Conservation (phyloP, 2,797 vertebrate species). For the Tadarida brasiliensis region DNA sequence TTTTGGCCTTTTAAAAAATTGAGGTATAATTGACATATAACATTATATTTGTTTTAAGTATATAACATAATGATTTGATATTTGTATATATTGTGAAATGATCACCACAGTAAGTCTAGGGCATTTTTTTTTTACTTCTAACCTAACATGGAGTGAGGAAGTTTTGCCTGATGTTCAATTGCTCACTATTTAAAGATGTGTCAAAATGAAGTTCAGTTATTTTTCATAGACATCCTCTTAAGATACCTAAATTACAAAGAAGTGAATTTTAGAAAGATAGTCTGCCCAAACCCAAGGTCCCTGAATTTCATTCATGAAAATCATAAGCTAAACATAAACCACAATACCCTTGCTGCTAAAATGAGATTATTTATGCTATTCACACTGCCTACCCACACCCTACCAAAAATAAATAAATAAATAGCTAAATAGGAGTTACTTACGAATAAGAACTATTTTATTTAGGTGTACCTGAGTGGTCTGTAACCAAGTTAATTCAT, state of each 20-base stretch:
- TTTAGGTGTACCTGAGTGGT: neutral
- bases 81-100: neutral
- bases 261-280: conserved; percentile 31
- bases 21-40: neutral
- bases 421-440: neutral
- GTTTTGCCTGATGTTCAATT: neutral
- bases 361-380: conserved; percentile 12
- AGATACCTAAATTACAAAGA: neutral
- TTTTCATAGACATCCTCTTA: conserved; percentile 48
- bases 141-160: neutral
- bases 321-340: neutral
- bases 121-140: conserved; percentile 2
- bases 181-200: conserved; percentile 34
- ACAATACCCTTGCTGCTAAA: conserved; percentile 1
- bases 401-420: neutral
- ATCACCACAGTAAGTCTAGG: neutral
- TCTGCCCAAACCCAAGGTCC: neutral
- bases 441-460: conserved; percentile 33
- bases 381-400: neutral
- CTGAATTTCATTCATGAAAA: conserved; percentile 45
- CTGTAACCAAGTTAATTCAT: neutral
- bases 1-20: neutral
- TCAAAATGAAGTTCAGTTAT: conserved; percentile 31
- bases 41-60: neutral
- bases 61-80: neutral